phyloP scores from a whole-genome alignment of 2,797 vertebrate species.

The Myripristis murdjan region DNA sequence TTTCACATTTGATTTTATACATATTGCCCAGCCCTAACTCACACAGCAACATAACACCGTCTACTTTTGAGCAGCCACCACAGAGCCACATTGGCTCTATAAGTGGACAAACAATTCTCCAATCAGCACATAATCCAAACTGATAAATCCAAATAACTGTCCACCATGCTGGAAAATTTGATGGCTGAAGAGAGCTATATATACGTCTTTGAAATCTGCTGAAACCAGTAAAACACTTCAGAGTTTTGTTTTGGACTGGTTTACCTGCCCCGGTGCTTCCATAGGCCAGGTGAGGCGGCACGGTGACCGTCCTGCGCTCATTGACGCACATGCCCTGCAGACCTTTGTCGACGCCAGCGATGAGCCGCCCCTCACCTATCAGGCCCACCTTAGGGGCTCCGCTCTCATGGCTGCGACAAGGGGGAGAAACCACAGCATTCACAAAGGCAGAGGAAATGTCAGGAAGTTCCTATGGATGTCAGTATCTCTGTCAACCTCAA shows the following conservation, averaged over 20 bases:
- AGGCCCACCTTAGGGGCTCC: constrained; percentile 89
- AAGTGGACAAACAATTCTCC: too few species aligned
- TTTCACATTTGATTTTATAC: too few species aligned
- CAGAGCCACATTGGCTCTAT: too few species aligned
- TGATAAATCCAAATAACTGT: too few species aligned
- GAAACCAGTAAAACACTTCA: too few species aligned
- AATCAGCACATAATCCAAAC: too few species aligned
- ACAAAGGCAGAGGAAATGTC: constrained; percentile 8
- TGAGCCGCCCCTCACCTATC: constrained; percentile 92
- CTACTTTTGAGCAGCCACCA: too few species aligned
- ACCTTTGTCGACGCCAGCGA: constrained; percentile 94
- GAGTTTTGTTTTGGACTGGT: neutral
- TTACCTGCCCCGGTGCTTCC: constrained; percentile 94
- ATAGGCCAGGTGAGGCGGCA: constrained; percentile 94
- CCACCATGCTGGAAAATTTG: too few species aligned
- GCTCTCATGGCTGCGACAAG: constrained; percentile 86
- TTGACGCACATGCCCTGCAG: constrained; percentile 97
- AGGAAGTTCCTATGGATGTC: neutral
- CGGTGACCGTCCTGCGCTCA: constrained; percentile 91
- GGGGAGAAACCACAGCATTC: neutral
- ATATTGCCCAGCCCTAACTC: too few species aligned
- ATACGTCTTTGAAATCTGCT: too few species aligned
- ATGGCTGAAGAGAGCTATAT: too few species aligned
- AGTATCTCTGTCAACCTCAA: neutral
- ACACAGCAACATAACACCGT: too few species aligned